These are phyloP conservation scores for Masticophis lateralis DNA, from an alignment of 2,797 vertebrate species.

Conservation along the genomic window DNA sequence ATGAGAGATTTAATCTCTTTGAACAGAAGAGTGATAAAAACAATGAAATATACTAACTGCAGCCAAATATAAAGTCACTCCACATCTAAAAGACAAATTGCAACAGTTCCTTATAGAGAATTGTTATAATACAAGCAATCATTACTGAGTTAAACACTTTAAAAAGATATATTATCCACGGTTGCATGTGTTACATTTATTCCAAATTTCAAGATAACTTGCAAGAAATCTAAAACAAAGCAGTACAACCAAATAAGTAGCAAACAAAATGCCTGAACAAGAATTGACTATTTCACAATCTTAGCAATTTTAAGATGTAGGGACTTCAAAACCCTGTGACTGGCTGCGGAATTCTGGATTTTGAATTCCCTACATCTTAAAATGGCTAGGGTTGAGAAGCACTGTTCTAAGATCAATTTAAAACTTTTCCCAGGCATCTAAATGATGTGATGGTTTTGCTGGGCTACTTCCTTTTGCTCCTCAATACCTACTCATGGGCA, in stretches of 20 bases:
- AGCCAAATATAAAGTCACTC: neutral
- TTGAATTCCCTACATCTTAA: neutral
- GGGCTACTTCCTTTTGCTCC: neutral
- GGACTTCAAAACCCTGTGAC: neutral
- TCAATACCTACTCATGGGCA: neutral
- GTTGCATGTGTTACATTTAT: neutral
- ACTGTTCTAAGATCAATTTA: neutral
- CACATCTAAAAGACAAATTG: neutral
- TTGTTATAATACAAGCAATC: neutral
- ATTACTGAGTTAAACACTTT: neutral
- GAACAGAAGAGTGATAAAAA: neutral
- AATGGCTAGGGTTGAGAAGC: neutral
- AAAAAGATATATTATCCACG: neutral
- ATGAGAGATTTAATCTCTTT: neutral
- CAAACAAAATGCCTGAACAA: neutral
- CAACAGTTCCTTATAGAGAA: neutral
- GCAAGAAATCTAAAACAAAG: neutral
- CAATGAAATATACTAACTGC: neutral
- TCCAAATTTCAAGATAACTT: neutral
- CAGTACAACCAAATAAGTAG: neutral
- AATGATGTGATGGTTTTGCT: neutral
- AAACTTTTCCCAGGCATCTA: neutral
- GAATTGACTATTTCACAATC: neutral
- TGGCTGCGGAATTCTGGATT: neutral
- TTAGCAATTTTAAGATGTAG: neutral